These are phyloP conservation scores for Oryzias woworae DNA, from an alignment of 2,113 vertebrate species.

Conservation along the genomic window DNA sequence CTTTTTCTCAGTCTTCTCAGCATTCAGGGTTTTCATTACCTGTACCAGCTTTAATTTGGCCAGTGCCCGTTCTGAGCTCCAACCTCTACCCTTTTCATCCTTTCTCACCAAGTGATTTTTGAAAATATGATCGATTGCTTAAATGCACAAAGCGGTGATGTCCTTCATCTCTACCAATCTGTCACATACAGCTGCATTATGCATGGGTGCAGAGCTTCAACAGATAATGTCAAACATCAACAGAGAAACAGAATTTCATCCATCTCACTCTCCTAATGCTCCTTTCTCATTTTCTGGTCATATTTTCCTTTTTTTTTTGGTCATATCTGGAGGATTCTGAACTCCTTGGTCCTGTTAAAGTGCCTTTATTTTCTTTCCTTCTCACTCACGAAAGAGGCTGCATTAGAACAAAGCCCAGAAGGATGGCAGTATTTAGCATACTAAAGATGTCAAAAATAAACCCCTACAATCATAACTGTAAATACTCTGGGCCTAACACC, in stretches of 20 bases:
- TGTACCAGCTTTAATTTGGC: too few relatives aligned
- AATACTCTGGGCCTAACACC: conserved; percentile 1
- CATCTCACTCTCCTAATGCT: background rate
- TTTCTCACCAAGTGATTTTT: too few relatives aligned
- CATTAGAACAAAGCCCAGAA: conserved; percentile 21
- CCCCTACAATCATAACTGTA: conserved; percentile 15
- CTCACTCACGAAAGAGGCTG: conserved; percentile 27
- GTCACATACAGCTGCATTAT: conserved; percentile 49
- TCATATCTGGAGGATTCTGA: conserved; percentile 4
- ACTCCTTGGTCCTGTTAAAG: background rate
- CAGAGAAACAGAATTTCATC: conserved; percentile 4
- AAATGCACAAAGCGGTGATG: conserved; percentile 39
- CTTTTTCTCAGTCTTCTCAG: too few relatives aligned
- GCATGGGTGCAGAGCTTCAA: conserved; percentile 36
- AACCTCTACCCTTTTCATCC: too few relatives aligned
- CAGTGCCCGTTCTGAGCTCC: too few relatives aligned
- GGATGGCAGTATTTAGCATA: conserved; percentile 41
- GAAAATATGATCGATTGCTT: conserved; percentile 12
- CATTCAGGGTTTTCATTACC: too few relatives aligned
- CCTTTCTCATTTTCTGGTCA: conserved; percentile 2
- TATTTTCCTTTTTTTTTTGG: conserved; percentile 20
- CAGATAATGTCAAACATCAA: conserved; percentile 33
- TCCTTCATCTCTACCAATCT: conserved; percentile 28
- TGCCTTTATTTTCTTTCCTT: background rate
- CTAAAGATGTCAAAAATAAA: conserved; percentile 31